Conservation (phyloP, 92 coral and sea anemone genomes). For the Palythoa grandiflora region DNA sequence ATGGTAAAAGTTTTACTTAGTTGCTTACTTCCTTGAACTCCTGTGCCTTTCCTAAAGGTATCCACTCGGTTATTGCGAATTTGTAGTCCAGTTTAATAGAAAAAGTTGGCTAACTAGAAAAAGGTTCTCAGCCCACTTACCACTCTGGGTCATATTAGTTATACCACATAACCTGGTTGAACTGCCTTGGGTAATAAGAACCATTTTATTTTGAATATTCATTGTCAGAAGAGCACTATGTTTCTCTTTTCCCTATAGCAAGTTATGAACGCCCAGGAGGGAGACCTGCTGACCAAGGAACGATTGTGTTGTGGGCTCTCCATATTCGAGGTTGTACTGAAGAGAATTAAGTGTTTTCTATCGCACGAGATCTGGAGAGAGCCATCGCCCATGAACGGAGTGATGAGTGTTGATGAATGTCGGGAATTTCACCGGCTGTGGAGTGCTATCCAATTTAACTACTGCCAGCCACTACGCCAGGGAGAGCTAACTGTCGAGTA, state of each 20-base stretch:
- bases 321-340: conserved; percentile 91
- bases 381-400: conserved; percentile 81
- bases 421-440: conserved; percentile 95
- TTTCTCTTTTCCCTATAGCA: conserved; percentile 70
- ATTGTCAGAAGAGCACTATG: no score
- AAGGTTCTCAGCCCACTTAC: no score
- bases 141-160: no score
- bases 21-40: no score
- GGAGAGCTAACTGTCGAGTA: conserved; percentile 94
- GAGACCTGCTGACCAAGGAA: conserved; percentile 97
- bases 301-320: conserved; percentile 98
- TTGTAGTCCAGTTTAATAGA: no score
- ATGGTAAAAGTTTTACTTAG: no score
- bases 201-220: no score
- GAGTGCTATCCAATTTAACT: conserved; percentile 98
- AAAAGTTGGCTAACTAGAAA: no score
- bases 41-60: no score
- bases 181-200: no score
- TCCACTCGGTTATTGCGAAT: no score
- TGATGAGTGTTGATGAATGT: conserved; percentile 97
- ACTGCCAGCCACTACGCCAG: conserved; percentile 92
- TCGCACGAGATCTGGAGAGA: conserved; percentile 88
- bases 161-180: no score
- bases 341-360: conserved; percentile 80
- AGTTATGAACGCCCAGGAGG: conserved; percentile 89